Conservation (phyloP, 2,888 invertebrate genomes). For the Lochmaea crataegi region DNA sequence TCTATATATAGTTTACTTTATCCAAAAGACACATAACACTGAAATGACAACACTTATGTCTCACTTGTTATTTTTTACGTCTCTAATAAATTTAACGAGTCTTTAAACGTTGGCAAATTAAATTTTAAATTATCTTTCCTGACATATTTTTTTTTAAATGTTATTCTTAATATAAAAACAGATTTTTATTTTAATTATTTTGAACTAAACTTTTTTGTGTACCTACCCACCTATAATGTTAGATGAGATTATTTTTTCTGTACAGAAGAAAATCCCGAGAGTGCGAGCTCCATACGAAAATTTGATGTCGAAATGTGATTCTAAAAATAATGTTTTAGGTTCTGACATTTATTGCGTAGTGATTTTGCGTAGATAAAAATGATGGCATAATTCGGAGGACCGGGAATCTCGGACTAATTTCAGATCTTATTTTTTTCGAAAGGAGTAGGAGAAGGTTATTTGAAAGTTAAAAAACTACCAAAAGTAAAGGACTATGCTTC, state of each 20-base stretch:
- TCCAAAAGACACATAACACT: slow-evolving; percentile 22
- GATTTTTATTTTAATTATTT: too few species aligned
- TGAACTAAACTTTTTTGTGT: too few species aligned
- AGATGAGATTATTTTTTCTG: neutral
- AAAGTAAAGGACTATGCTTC: too few species aligned
- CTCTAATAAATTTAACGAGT: neutral
- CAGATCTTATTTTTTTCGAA: slow-evolving; percentile 28
- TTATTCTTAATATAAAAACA: too few species aligned
- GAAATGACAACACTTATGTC: neutral
- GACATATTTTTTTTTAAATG: too few species aligned
- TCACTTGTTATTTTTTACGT: neutral
- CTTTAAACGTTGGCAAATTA: too few species aligned
- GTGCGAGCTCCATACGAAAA: slow-evolving; percentile 33
- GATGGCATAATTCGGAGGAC: slow-evolving; percentile 27
- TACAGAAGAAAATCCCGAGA: neutral
- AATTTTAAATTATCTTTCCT: too few species aligned
- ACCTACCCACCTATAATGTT: too few species aligned
- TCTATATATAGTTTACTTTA: slow-evolving; percentile 41
- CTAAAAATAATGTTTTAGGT: slow-evolving; percentile 42
- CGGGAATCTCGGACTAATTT: slow-evolving; percentile 35
- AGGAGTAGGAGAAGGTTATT: too few species aligned
- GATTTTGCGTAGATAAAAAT: slow-evolving; percentile 41
- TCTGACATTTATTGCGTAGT: slow-evolving; percentile 39
- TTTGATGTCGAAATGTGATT: slow-evolving; percentile 41
- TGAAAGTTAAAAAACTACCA: too few species aligned